phyloP scores from a whole-genome alignment of 2,797 vertebrate species.

The Acanthurus leucopareius region DNA sequence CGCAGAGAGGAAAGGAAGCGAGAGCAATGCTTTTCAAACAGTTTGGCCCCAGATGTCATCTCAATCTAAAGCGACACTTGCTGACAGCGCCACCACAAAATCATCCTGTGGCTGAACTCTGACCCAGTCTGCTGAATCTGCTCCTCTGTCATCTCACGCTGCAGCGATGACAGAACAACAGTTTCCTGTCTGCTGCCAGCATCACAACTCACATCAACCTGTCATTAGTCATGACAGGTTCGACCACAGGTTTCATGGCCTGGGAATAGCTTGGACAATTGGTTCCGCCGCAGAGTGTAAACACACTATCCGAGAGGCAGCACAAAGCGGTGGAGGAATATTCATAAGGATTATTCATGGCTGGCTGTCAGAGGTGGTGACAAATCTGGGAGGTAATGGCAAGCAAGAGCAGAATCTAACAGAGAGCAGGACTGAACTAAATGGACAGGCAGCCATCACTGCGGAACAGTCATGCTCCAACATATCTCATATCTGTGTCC shows the following conservation, averaged over 20 bases:
- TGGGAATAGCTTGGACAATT: slow-evolving; percentile 54
- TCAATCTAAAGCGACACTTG: slow-evolving; percentile 67
- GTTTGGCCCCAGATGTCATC: slow-evolving; percentile 61
- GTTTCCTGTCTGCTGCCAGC: slow-evolving; percentile 38
- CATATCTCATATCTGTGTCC: slow-evolving; percentile 59
- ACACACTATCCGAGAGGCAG: slow-evolving; percentile 39
- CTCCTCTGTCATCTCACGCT: slow-evolving; percentile 23
- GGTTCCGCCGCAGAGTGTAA: slow-evolving; percentile 58
- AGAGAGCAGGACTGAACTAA: slow-evolving; percentile 50
- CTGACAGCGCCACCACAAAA: slow-evolving; percentile 64
- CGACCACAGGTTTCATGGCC: slow-evolving; percentile 51
- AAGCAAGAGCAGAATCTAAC: slow-evolving; percentile 41
- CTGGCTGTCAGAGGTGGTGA: slow-evolving; percentile 61
- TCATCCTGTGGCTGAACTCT: slow-evolving; percentile 54
- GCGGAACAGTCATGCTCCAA: slow-evolving; percentile 55
- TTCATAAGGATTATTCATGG: slow-evolving; percentile 76
- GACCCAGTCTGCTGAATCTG: slow-evolving; percentile 58
- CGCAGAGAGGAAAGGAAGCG: slow-evolving; percentile 36
- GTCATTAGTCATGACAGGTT: slow-evolving; percentile 53
- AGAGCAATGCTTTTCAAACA: slow-evolving; percentile 41
- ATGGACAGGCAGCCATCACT: slow-evolving; percentile 61
- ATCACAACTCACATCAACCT: slow-evolving; percentile 39
- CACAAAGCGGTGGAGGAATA: slow-evolving; percentile 58
- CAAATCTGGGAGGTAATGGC: slow-evolving; percentile 63
- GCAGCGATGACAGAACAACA: slow-evolving; percentile 22